Percentiles rank a stretch among this genome's conserved stretches.
phyloP scores from a whole-genome alignment of 2,888 invertebrate genomes.

The Sarcophaga variegata region DNA sequence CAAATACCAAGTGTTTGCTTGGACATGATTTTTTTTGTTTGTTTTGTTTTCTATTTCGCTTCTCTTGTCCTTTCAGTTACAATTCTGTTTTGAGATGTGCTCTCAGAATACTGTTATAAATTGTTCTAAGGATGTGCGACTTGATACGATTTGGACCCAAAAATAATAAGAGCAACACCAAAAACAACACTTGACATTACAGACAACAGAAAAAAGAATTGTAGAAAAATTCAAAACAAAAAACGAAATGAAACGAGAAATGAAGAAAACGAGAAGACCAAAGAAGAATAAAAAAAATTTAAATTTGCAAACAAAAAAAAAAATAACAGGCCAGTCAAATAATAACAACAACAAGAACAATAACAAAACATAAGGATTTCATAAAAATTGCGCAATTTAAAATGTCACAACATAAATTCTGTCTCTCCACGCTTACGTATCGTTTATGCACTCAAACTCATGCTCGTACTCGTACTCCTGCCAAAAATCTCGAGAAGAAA shows the following conservation, averaged over 20 bases:
- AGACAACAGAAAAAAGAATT: slow-evolving; percentile 50
- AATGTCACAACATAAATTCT: slow-evolving; percentile 82
- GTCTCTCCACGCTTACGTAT: slow-evolving; percentile 75
- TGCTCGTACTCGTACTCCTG: slow-evolving; percentile 28
- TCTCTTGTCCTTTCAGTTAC: slow-evolving; percentile 26
- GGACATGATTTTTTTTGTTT: slow-evolving; percentile 41
- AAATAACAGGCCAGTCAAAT: slow-evolving; percentile 50
- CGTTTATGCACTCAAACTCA: slow-evolving; percentile 73
- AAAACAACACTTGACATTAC: slow-evolving; percentile 62
- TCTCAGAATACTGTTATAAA: slow-evolving; percentile 62
- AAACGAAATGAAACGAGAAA: background rate
- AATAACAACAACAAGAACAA: slow-evolving; percentile 46
- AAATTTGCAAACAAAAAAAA: slow-evolving; percentile 14
- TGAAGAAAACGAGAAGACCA: slow-evolving; percentile 39
- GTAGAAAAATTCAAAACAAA: slow-evolving; percentile 52
- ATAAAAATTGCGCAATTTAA: slow-evolving; percentile 82
- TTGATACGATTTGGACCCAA: slow-evolving; percentile 67
- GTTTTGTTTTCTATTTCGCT: slow-evolving; percentile 16
- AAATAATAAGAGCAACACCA: slow-evolving; percentile 39
- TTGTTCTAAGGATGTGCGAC: slow-evolving; percentile 62
- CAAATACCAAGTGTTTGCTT: slow-evolving; percentile 36
- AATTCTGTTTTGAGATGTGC: slow-evolving; percentile 68
- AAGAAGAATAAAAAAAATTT: slow-evolving; percentile 56
- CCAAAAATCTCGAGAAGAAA: slow-evolving; percentile 7
- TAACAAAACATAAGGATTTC: slow-evolving; percentile 78